Base-by-base conservation (phyloP, 2,797 vertebrate genomes). In the Hypotaenidia philippensis region DNA sequence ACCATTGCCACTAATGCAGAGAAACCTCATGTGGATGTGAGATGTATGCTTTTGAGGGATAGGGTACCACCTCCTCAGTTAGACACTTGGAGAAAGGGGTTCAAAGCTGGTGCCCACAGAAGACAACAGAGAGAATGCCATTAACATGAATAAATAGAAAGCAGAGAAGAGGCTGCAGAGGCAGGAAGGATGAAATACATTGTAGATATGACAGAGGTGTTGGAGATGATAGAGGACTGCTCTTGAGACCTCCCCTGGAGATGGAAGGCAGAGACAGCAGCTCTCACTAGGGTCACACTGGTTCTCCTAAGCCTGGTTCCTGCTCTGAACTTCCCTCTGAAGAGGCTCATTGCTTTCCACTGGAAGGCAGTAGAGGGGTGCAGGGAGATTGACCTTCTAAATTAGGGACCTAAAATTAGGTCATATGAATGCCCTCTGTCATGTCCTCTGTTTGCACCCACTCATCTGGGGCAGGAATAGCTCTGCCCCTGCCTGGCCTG, bases 401-500 rank as follows among this genome's bases (percentile, higher is more conserved):
- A 94, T 59, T 47, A 75, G 13, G 45, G 20, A 47, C 34, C 38
- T 75, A 65, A 85, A 90, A 59, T 83, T 34, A 75, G 70, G 77
- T 83, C 21, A 86, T 19, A 55, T 86, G 87, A 94, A 90, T 55
- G 72, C 38, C 66, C 75, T 57, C 81, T 96, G 79, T 90, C 85
- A 78, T 41, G 80, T 55, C 64, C 88, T 64, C 76, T 5, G 0
- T 66, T 81, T 89, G 90, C 78, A 90, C 47, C 27, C 65, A 1
- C 41, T 72, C 80, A 40, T 91, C 90, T 90, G 61, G 77, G 69
- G 85, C 91, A 95, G 91, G 91, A 94, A 94, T 90, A 95, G 65
- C 89, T 81, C 85, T 85, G 52, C 79, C 82, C 50, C 32, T 56
- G 90, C 83, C 76, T 87, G 79, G 50, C 34, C 57, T 65, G 77